Evolutionary conservation across 2,888 invertebrate species (phyloP), one percentile per base, ranked within the genome.

Genomic region (Eretmocerus hayati): DNA sequence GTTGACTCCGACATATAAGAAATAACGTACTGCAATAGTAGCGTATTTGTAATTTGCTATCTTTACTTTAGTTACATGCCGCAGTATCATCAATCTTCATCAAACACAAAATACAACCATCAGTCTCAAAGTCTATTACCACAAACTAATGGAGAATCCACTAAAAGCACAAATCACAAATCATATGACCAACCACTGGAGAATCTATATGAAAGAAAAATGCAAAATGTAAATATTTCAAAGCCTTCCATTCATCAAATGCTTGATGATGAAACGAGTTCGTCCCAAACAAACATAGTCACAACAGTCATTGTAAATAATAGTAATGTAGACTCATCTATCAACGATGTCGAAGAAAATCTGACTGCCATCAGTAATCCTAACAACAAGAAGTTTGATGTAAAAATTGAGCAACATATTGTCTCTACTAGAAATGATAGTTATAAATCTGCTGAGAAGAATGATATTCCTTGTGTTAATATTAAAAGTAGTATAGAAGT

Each of bases 51-150:
- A 53, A 53, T 54, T 54, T 46, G 42, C 51, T 52, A 55, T 62
- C 44, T 62, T 60, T 56, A 58, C 54, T 52, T 62, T 65, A n/a
- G 59, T 69, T 56, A 73, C 13, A 62, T 73, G 43, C 72, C 71
- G 26, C 11, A n/a, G 2, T 63, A 59, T 53, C 65, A 56, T 48
- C 72, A 42, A 61, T 71, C 33, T 59, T 67, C 39, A 71, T 74
- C 18, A 75, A 77, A 58, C 73, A 75, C 62, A 72, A 77, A 64
- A 75, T 61, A 59, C 39, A 52, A 48, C 30, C 62, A 59, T 23
- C 64, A 63, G 47, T 53, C 59, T 16, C 59, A 62, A 49, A 49
- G 59, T 16, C 44, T 77, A 73, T 58, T 77, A 75, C 61, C 77
- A 74, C 63, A 66, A 53, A 55, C 59, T 48, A 50, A 57, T 35